Base-by-base conservation (phyloP, 2,888 invertebrate species). In the Melitaea athalia region DNA sequence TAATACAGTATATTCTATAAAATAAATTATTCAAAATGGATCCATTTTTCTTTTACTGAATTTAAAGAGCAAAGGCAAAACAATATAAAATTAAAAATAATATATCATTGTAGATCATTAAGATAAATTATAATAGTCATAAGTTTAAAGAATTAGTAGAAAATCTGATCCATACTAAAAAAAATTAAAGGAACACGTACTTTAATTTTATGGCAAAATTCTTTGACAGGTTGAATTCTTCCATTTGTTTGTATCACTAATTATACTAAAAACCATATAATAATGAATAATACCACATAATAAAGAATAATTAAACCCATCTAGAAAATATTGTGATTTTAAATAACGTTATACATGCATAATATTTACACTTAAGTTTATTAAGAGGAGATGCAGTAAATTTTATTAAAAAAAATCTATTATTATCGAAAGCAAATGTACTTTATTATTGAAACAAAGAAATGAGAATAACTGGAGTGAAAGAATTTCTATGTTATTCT, bases 321-420 rank as follows among this genome's bases (percentile, higher is more conserved):
- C 31, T 33, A 33, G 14, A 33, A 8, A 33, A 55, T 33, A n/a
- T 55, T 14, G n/a, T 55, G 52, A 55, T 12, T 24, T 17, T 45
- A 45, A 45, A 45, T 45, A 10, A 45, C 8, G 11, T 12, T 12
- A 24, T 55, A 55, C 33, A 55, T n/a, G 14, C 5, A 33, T 55
- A 33, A 55, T 55, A 55, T 55, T 33, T 55, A 55, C 53, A 55
- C 53, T 55, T 33, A 55, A 5, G n/a, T 14, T n/a, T 6, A 55
- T 31, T 55, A 55, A 33, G 33, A 33, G 53, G 7, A 55, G 11
- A 15, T 5, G 31, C n/a, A 33, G 31, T 53, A 53, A 53, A 53
- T 55, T 38, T 3, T 38, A 38, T 8, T 5, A 55, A 33, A 55
- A 14, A 5, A 14, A n/a, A 14, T 15, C 4, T 24, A 24, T 24